phyloP scores from a whole-genome alignment of 2,888 invertebrate species.

The Cantharis lateralis region DNA sequence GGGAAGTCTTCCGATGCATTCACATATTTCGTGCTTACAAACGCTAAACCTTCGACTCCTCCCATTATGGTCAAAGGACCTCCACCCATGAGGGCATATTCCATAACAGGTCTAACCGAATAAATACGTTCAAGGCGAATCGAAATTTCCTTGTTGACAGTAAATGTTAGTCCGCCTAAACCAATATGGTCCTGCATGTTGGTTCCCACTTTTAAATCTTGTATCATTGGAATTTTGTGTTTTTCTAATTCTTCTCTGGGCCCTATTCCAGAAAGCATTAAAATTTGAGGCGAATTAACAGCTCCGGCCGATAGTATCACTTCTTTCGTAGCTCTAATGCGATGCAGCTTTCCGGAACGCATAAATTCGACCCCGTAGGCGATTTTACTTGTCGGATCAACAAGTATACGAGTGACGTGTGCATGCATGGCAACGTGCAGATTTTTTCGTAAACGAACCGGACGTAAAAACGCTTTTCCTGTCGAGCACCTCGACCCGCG shows the following conservation, averaged over 20 bases:
- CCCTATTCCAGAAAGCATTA: constrained; percentile 92
- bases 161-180: constrained; percentile 81
- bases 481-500: constrained; percentile 86
- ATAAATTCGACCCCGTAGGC: constrained; percentile 85
- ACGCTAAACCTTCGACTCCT: constrained; percentile 84
- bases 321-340: constrained; percentile 79
- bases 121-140: constrained; percentile 81
- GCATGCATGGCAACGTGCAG: constrained; percentile 83
- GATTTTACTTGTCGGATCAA: constrained; percentile 73
- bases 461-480: constrained; percentile 84
- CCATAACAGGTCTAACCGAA: constrained; percentile 77
- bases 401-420: constrained; percentile 76
- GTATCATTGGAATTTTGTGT: constrained; percentile 77
- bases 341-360: constrained; percentile 71
- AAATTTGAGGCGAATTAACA: constrained; percentile 89
- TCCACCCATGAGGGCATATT: constrained; percentile 81
- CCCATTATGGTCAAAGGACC: constrained; percentile 87
- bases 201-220: constrained; percentile 81
- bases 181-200: constrained; percentile 91
- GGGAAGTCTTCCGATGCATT: constrained; percentile 82
- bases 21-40: constrained; percentile 84
- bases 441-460: constrained; percentile 77
- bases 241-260: constrained; percentile 73
- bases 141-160: constrained; percentile 77
- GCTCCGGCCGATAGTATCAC: constrained; percentile 90